Evolutionary conservation across 2,888 invertebrate species (phyloP), one percentile per base, ranked within the genome.

Genomic region (Chalcosyrphus nemorum): DNA sequence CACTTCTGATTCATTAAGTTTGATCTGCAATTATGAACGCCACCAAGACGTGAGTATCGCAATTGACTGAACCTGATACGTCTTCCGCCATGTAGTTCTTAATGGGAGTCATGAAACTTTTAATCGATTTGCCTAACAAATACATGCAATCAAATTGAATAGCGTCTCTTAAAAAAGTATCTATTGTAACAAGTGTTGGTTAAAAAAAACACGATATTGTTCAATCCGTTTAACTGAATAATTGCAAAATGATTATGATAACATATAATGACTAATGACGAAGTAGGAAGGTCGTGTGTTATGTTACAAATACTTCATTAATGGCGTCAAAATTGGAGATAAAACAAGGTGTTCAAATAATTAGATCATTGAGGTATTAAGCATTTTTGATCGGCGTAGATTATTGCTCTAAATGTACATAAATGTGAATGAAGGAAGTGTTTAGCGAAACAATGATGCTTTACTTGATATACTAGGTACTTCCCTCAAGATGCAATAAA

Each of bases 91-190:
- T 21, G 21, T 9, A 45, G 45, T 50, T 50, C 24, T 24, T 50
- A 54, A 29, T 54, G 54, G 9, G 32, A 7, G 29, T 56, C 19
- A 56, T 35, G 35, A 35, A 56, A 35, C 19, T 19, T 56, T 17
- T n/a, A 56, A 56, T 56, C 56, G 35, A 56, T 56, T 35, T 35
- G n/a, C 2, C 29, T 11, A 24, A 50, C 17, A 17, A n/a, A 47
- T 13, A 38, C n/a, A 38, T 38, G 35, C 35, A 38, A 38, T 13
- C 4, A 2, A 38, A 13, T 13, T n/a, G 29, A 7, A 38, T n/a
- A n/a, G 4, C 13, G 1, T n/a, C 3, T 35, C 38, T 1, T 3
- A 5, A 13, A 5, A 13, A 13, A 5, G 38, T 38, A 13, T 13
- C 38, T 38, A 38, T 13, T 13, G 38, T 38, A 4, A 13, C 4